Percentiles rank a stretch among this genome's conserved stretches.
Conservation (phyloP, 2,888 invertebrate species). For the Thelaira solivaga region DNA sequence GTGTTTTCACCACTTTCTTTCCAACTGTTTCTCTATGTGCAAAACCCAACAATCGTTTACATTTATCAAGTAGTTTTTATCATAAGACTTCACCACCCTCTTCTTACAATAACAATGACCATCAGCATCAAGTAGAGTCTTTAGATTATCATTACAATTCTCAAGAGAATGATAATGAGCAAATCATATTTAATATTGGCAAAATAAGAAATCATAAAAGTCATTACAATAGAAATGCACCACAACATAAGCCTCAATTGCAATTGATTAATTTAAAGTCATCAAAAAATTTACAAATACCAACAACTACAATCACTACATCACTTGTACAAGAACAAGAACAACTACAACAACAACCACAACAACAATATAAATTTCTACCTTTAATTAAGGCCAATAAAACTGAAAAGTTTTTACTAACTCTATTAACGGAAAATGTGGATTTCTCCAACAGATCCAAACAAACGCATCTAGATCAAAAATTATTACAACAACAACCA, state of each 20-base stretch:
- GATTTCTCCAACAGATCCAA: conserved; percentile 74
- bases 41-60: no score
- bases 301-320: conserved; percentile 71
- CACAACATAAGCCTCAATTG: conserved; percentile 56
- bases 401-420: conserved; percentile 68
- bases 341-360: conserved; percentile 1
- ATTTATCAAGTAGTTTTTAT: conserved; percentile 43
- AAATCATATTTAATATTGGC: conserved; percentile 63
- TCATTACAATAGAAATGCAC: conserved; percentile 49
- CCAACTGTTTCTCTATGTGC: conserved; percentile 4
- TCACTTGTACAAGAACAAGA: conserved; percentile 53
- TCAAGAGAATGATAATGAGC: conserved; percentile 47
- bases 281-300: conserved; percentile 79
- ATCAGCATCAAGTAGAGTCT: conserved; percentile 32
- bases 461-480: conserved; percentile 72
- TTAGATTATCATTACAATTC: conserved; percentile 31
- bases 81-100: conserved; percentile 32
- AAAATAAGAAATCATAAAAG: conserved; percentile 47
- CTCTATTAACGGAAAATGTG: conserved; percentile 72
- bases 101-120: conserved; percentile 31
- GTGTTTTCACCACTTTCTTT: background rate
- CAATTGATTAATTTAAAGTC: conserved; percentile 69
- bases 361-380: conserved; percentile 40
- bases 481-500: conserved; percentile 69
- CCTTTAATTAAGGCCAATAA: conserved; percentile 56